phyloP scores from a whole-genome alignment of 2,888 invertebrate genomes.

The Yponomeuta sedellus region DNA sequence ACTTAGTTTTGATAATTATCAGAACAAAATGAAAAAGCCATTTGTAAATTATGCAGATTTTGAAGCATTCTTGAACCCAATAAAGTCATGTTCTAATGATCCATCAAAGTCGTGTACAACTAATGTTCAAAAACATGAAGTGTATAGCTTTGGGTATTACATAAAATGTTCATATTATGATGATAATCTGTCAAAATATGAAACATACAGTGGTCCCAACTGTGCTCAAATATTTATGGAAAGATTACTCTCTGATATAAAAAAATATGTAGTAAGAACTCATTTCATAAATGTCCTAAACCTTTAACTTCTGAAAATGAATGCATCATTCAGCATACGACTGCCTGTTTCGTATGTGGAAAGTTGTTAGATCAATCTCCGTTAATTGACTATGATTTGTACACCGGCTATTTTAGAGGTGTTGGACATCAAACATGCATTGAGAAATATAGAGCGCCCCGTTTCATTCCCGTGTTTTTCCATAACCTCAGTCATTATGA shows the following conservation, averaged over 20 bases:
- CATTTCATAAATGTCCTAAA: slow-evolving; percentile 20
- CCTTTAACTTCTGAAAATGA: slow-evolving; percentile 18
- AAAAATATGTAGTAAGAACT: slow-evolving; percentile 20
- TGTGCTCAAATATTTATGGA: slow-evolving; percentile 29
- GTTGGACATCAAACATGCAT: slow-evolving; percentile 28
- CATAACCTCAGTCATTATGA: slow-evolving; percentile 32
- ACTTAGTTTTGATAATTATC: slow-evolving; percentile 23
- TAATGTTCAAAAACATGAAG: slow-evolving; percentile 28
- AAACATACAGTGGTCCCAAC: slow-evolving; percentile 26
- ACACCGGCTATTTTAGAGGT: slow-evolving; percentile 29
- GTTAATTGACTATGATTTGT: slow-evolving; percentile 24
- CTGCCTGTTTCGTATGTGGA: slow-evolving; percentile 24
- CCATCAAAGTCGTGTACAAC: slow-evolving; percentile 25
- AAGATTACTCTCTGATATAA: slow-evolving; percentile 23
- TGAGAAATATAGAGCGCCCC: slow-evolving; percentile 24
- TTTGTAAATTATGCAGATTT: slow-evolving; percentile 29
- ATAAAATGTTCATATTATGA: slow-evolving; percentile 32
- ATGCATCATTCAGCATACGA: slow-evolving; percentile 15
- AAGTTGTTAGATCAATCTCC: slow-evolving; percentile 20
- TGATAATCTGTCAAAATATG: slow-evolving; percentile 27
- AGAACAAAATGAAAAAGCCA: slow-evolving; percentile 23
- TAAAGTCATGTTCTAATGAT: slow-evolving; percentile 24
- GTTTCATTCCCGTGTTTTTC: slow-evolving; percentile 26
- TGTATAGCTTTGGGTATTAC: slow-evolving; percentile 33
- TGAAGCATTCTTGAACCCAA: slow-evolving; percentile 27